Evolutionary conservation across 2,888 invertebrate species (phyloP).

Genomic region (Drosophila fulvimacula): DNA sequence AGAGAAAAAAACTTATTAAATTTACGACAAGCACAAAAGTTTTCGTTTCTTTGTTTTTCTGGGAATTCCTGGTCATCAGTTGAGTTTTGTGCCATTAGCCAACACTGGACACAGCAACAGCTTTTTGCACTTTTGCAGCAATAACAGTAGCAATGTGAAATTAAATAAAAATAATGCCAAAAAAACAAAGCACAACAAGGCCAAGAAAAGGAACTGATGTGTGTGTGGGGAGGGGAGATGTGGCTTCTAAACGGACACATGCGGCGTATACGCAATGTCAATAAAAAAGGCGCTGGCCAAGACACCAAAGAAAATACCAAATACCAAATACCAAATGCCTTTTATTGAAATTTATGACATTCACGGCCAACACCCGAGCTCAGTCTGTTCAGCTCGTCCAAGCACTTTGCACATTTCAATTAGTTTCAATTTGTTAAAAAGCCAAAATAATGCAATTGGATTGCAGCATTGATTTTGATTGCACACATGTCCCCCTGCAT

Average conservation of each 20-base stretch:
- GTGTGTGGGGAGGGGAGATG: constrained; percentile 4
- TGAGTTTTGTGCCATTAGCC: constrained; percentile 28
- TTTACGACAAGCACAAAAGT: constrained; percentile 32
- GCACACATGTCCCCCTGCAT: not conserved
- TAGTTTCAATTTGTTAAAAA: constrained; percentile 74
- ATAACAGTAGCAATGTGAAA: constrained; percentile 49
- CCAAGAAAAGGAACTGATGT: not conserved
- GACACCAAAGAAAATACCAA: constrained; percentile 34
- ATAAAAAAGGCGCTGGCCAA: constrained; percentile 40
- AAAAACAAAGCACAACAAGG: constrained; percentile 27
- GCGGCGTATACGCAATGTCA: constrained; percentile 58
- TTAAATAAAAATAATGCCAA: constrained; percentile 51
- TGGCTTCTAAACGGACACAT: constrained; percentile 22
- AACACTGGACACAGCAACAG: constrained; percentile 42
- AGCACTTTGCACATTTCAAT: constrained; percentile 60
- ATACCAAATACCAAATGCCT: constrained; percentile 60
- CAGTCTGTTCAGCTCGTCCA: not conserved
- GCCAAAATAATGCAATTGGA: constrained; percentile 52
- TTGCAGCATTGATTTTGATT: constrained; percentile 67
- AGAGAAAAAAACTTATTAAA: constrained; percentile 25
- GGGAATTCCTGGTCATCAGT: constrained; percentile 8
- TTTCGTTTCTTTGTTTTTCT: constrained; percentile 1
- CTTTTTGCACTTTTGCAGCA: constrained; percentile 54
- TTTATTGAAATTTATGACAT: constrained; percentile 70
- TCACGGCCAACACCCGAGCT: too few species aligned